Evolutionary conservation across 2,888 invertebrate genomes (phyloP).

Genomic region (Pristionchus entomophagus): DNA sequence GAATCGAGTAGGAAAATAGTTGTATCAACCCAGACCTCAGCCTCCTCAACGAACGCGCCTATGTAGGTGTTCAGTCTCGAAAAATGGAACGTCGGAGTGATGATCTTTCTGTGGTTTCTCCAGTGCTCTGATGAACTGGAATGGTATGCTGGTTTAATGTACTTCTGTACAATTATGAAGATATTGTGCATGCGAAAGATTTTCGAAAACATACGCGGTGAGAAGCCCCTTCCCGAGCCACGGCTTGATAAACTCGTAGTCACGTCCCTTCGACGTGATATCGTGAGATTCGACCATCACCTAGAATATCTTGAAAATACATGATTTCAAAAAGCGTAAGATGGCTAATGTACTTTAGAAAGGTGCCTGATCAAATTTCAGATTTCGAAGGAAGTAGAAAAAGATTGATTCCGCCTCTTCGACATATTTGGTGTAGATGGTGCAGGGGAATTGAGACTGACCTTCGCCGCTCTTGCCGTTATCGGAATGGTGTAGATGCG

Average conservation of each 20-base stretch:
- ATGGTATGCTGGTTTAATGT: no score
- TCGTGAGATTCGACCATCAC: constrained; percentile 58
- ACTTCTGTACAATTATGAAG: no score
- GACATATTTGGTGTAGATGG: no score
- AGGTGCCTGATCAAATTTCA: neutral
- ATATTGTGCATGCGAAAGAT: no score
- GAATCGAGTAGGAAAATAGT: no score
- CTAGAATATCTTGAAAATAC: no score
- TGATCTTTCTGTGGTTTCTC: neutral
- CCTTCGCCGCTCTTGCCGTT: constrained; percentile 48
- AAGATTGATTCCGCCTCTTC: constrained; percentile 41
- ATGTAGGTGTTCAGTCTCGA: neutral
- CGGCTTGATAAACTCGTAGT: constrained; percentile 77
- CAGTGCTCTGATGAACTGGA: neutral
- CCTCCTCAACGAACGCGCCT: neutral
- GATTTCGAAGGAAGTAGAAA: neutral
- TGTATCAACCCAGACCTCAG: neutral
- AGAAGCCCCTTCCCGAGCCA: constrained; percentile 78
- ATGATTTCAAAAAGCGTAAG: no score
- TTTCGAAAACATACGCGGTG: constrained; percentile 68
- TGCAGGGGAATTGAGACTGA: neutral
- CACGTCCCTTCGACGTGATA: constrained; percentile 74
- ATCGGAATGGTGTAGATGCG: constrained; percentile 49
- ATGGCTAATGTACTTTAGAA: neutral
- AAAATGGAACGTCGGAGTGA: constrained; percentile 36